Conservation (phyloP, 2,113 vertebrate genomes). For the Rhynchomys soricoides region DNA sequence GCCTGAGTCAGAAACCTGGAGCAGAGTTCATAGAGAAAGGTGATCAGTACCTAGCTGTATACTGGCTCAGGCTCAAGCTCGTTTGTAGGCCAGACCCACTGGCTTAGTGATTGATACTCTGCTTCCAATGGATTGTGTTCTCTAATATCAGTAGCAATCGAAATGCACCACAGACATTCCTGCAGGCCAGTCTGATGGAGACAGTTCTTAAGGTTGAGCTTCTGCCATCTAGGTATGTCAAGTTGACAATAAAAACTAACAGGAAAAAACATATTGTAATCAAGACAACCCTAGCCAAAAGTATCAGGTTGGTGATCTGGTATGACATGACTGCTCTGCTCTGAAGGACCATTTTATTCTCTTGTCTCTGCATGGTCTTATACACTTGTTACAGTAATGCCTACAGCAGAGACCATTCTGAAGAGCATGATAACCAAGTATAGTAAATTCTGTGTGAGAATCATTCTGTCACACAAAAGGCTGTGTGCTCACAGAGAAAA, state of each 20-base stretch:
- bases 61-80: background rate
- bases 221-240: background rate
- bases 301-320: background rate
- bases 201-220: background rate
- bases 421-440: background rate
- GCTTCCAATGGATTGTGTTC: background rate
- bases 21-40: background rate
- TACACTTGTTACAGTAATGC: background rate
- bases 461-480: background rate
- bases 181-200: background rate
- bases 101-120: background rate
- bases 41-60: background rate
- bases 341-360: conserved; percentile 5
- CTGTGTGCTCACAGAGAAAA: background rate
- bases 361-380: background rate
- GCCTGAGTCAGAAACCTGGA: too few relatives aligned
- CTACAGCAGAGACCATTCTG: background rate
- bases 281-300: background rate
- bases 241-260: background rate
- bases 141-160: background rate
- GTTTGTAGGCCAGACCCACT: background rate
- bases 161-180: background rate
- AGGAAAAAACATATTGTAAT: background rate
- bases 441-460: background rate
- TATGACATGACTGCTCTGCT: background rate